These are phyloP conservation scores for Aphyosemion australe DNA, from an alignment of 2,113 vertebrate species.

Conservation along the genomic window DNA sequence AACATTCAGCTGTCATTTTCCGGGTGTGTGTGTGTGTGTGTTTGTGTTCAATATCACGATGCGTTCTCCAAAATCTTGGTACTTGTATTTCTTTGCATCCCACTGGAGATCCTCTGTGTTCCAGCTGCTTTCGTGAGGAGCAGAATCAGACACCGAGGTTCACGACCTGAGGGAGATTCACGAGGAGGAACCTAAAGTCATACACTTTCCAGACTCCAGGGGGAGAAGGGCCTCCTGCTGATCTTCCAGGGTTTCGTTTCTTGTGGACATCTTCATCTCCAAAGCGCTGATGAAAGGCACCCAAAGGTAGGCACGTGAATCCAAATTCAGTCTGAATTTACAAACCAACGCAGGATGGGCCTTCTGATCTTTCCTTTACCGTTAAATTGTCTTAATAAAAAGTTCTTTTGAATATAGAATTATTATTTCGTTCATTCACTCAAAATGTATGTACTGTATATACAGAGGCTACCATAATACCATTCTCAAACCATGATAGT, in stretches of 20 bases:
- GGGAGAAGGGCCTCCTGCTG: neutral
- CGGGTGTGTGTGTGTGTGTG: neutral
- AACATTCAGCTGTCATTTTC: conserved; percentile 63
- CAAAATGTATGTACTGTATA: conserved; percentile 76
- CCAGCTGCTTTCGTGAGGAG: neutral
- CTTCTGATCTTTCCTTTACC: conserved; percentile 31
- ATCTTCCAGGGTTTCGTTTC: neutral
- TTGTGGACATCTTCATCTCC: neutral
- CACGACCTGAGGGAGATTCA: neutral
- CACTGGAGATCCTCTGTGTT: neutral
- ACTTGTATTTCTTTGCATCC: neutral
- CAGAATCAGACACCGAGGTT: conserved; percentile 2
- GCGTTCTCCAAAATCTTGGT: neutral
- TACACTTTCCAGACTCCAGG: no score
- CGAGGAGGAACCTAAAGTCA: neutral
- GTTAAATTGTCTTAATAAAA: conserved; percentile 47
- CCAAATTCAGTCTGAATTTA: conserved; percentile 10
- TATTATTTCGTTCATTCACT: conserved; percentile 78
- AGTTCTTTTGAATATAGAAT: conserved; percentile 84
- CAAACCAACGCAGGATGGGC: conserved; percentile 26
- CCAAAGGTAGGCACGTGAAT: conserved; percentile 5
- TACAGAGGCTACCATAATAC: conserved; percentile 74
- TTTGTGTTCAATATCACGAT: conserved; percentile 18
- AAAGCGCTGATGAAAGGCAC: conserved; percentile 28
- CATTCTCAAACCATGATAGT: conserved; percentile 72